Conservation (phyloP, 2,888 invertebrate species). For the Ennomos quercinarius region DNA sequence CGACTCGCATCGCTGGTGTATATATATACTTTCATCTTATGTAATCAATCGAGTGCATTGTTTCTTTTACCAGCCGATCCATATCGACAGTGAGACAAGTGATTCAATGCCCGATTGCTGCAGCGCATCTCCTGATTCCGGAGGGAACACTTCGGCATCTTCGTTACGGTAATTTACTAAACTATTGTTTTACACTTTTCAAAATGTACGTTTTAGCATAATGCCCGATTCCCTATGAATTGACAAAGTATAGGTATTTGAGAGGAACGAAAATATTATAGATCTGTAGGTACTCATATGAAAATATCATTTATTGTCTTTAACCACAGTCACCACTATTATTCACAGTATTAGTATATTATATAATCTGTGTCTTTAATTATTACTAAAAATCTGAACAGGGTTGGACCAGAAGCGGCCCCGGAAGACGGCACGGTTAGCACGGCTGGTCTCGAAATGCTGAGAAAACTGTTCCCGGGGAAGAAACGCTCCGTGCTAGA, state of each 20-base stretch:
- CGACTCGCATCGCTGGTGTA: too few species aligned
- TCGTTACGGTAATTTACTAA: constrained; percentile 27
- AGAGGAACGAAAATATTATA: too few species aligned
- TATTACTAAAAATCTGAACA: constrained; percentile 1
- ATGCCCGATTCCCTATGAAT: too few species aligned
- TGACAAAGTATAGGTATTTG: too few species aligned
- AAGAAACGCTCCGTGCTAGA: constrained; percentile 95
- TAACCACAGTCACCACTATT: too few species aligned
- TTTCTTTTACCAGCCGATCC: constrained; percentile 63
- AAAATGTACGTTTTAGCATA: too few species aligned
- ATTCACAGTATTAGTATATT: too few species aligned
- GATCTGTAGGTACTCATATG: too few species aligned
- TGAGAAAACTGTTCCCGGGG: constrained; percentile 95
- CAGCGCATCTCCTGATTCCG: constrained; percentile 70
- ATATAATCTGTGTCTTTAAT: too few species aligned
- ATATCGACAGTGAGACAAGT: constrained; percentile 81
- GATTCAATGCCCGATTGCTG: constrained; percentile 78
- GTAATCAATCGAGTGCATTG: too few species aligned
- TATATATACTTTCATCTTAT: too few species aligned
- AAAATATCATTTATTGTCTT: too few species aligned
- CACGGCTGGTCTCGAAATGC: constrained; percentile 92
- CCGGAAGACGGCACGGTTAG: constrained; percentile 83
- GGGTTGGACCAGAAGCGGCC: constrained; percentile 34
- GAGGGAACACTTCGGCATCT: constrained; percentile 54
- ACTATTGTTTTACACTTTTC: not conserved